A percentile compares a stretch with the other conserved stretches of the same genome.
These are phyloP conservation scores for Drosophila setosimentum DNA, from an alignment of 2,888 invertebrate species.

Conservation along the genomic window DNA sequence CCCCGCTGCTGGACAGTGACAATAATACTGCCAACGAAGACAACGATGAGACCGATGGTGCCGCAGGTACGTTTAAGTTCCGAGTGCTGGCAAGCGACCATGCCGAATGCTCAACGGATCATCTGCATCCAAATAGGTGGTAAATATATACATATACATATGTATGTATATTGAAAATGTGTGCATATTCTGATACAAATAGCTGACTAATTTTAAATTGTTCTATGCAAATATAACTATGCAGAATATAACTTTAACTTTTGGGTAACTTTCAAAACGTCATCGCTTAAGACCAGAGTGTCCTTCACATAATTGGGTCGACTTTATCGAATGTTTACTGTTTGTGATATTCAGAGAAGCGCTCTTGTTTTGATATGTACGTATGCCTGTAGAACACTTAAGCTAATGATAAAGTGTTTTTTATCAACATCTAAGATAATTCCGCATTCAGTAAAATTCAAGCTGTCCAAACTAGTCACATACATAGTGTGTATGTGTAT, in stretches of 20 bases:
- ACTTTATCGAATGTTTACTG: slow-evolving; percentile 5
- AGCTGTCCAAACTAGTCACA: slow-evolving; percentile 14
- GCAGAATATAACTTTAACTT: not conserved
- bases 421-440: slow-evolving; percentile 18
- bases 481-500: not conserved
- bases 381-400: slow-evolving; percentile 14
- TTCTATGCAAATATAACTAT: no score
- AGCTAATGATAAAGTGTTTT: slow-evolving; percentile 20
- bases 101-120: slow-evolving; percentile 3
- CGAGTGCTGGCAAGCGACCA: not conserved
- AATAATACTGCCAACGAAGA: slow-evolving; percentile 29
- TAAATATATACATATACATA: not conserved
- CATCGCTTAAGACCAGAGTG: not conserved
- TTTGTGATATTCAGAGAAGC: not conserved
- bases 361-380: not conserved
- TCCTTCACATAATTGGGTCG: not conserved
- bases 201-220: not conserved
- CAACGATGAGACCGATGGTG: slow-evolving; percentile 1
- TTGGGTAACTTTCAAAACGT: not conserved
- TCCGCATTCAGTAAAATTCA: slow-evolving; percentile 16
- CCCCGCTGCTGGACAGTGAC: slow-evolving; percentile 48
- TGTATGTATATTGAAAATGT: not conserved
- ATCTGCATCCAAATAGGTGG: not conserved
- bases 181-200: not conserved
- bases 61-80: slow-evolving; percentile 39